Evolutionary conservation across 2,113 vertebrate species (phyloP).

Genomic region (Halcyon senegalensis): DNA sequence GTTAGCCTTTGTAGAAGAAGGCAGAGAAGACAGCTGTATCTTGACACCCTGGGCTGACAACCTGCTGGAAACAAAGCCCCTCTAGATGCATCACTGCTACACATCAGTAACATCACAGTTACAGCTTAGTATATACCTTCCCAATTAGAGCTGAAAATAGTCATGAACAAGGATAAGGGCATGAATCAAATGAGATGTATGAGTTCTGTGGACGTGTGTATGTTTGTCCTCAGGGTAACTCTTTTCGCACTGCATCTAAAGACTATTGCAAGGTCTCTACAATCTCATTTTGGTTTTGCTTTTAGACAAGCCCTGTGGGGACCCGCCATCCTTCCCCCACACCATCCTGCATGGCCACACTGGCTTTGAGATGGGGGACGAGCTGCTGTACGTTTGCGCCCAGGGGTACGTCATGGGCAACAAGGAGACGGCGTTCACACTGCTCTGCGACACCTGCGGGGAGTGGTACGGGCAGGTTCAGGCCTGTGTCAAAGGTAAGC

Average conservation of each 20-base stretch:
- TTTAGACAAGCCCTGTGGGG: slow-evolving; percentile 87
- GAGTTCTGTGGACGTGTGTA: fast-evolving
- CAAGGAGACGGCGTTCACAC: slow-evolving; percentile 82
- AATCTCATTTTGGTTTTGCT: neutral
- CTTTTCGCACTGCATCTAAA: neutral
- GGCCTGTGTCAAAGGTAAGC: slow-evolving; percentile 90
- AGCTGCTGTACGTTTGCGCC: slow-evolving; percentile 88
- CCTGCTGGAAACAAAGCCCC: neutral
- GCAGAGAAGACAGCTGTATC: neutral
- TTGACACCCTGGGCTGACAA: neutral
- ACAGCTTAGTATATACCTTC: neutral
- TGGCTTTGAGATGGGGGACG: slow-evolving; percentile 89
- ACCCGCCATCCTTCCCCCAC: slow-evolving; percentile 90
- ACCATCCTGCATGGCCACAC: slow-evolving; percentile 84
- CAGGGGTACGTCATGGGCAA: slow-evolving; percentile 80
- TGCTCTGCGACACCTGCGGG: slow-evolving; percentile 93
- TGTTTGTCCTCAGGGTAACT: neutral
- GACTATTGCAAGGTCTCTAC: neutral
- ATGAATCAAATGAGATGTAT: neutral
- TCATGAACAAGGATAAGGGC: neutral
- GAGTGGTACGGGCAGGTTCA: slow-evolving; percentile 94
- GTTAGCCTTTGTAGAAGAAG: neutral
- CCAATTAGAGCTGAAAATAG: neutral
- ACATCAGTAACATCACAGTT: neutral
- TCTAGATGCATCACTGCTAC: neutral